Conservation (phyloP, 2,888 invertebrate species). For the Hydropsyche betteni region DNA sequence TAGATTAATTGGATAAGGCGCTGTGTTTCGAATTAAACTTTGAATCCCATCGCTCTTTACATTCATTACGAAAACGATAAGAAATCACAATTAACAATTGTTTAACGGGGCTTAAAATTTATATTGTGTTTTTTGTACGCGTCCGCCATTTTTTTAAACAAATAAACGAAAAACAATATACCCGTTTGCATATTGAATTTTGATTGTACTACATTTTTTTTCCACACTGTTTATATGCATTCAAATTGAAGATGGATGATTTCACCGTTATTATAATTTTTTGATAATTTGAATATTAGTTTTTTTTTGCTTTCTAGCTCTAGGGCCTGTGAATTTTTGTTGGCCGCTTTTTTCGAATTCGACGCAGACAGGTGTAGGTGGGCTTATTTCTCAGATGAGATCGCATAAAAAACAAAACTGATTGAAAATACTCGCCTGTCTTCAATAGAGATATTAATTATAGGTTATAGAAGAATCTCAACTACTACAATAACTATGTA, state of each 20-base stretch:
- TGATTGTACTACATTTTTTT: background rate
- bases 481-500: slow-evolving; percentile 28
- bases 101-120: slow-evolving; percentile 26
- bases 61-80: slow-evolving; percentile 31
- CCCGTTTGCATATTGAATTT: background rate
- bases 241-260: slow-evolving; percentile 24
- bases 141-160: slow-evolving; percentile 8
- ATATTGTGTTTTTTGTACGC: background rate
- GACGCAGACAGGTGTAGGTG: slow-evolving; percentile 37
- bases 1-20: slow-evolving; percentile 31
- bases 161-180: slow-evolving; percentile 21
- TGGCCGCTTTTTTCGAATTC: slow-evolving; percentile 29
- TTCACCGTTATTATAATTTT: slow-evolving; percentile 38
- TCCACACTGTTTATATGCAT: slow-evolving; percentile 8
- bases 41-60: slow-evolving; percentile 31
- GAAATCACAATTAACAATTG: slow-evolving; percentile 32
- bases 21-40: slow-evolving; percentile 26
- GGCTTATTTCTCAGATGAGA: slow-evolving; percentile 29
- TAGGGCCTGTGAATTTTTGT: slow-evolving; percentile 34
- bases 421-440: slow-evolving; percentile 34
- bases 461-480: slow-evolving; percentile 28
- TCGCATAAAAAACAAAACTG: slow-evolving; percentile 37
- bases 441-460: slow-evolving; percentile 34
- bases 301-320: slow-evolving; percentile 29
- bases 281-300: slow-evolving; percentile 18